Base-by-base conservation (phyloP, 2,888 invertebrate genomes). In the Patella caerulea region DNA sequence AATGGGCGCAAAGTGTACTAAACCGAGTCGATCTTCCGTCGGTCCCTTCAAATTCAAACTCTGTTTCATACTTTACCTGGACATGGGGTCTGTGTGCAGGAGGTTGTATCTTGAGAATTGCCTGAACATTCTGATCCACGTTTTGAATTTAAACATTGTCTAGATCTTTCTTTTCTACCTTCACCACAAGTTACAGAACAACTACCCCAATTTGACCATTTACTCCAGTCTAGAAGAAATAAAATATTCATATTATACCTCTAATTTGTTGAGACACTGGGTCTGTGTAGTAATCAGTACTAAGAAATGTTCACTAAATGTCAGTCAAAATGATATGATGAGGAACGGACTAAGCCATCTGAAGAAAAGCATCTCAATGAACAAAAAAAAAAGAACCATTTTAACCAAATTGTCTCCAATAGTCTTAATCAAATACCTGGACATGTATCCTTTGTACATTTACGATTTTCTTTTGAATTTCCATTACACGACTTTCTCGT, bases 121-220 rank as follows among this genome's bases (percentile, higher is more conserved):
- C 75, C 75, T 53, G 3, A n/a, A 54, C 75, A 75, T 17, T 53
- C 54, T 5, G 14, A 17, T 11, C 11, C 24, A 65, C 24, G 5
- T 65, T 19, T 65, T 9, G 65, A 65, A 65, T 75, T 71, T 11
- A 19, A 9, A 52, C 75, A 75, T 54, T 15, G 70, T 53, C 70
- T 53, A 9, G 55, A 69, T 29, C 75, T 70, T 75, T 15, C 54
- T 71, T 53, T 75, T 34, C 69, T n/a, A 53, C 75, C 75, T 19
- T 11, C 45, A 4, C 75, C 71, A 70, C 75, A 75, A 29, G 71
- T 75, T 24, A 75, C 75, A 75, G 70, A 53, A 17, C 75, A 75
- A 12, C 14, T 15, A 11, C 11, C 24, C 73, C 73, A 73, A 19
- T 56, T 34, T 24, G 29, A 17, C 73, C 73, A 73, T 17, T 55